Evolutionary conservation across 2,888 invertebrate species (phyloP).

Genomic region (Drosophila lutescens): DNA sequence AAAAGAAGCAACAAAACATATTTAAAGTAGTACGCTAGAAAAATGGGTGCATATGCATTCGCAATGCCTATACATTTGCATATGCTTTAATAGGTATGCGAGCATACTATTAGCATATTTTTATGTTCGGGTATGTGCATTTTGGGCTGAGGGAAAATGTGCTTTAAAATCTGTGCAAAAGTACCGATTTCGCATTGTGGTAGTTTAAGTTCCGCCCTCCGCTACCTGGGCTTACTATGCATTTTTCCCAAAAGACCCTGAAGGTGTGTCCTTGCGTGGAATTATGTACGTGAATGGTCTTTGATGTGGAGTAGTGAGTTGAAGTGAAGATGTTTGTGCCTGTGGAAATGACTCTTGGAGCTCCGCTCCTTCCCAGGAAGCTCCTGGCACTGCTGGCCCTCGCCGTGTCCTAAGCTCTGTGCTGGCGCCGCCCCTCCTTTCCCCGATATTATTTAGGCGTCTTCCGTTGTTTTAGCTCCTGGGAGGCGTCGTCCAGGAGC

Average conservation of each 20-base stretch:
- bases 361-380: constrained; percentile 36
- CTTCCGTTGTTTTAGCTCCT: constrained; percentile 83
- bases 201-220: background rate
- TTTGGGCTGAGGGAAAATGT: constrained; percentile 4
- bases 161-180: background rate
- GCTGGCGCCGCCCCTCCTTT: constrained; percentile 68
- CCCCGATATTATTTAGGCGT: constrained; percentile 84
- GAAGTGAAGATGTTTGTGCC: constrained; percentile 30
- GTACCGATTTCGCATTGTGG: background rate
- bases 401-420: constrained; percentile 57
- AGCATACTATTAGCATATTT: constrained; percentile 35
- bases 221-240: constrained; percentile 9
- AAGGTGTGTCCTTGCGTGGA: constrained; percentile 15
- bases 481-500: constrained; percentile 72
- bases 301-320: constrained; percentile 20
- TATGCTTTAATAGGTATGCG: constrained; percentile 47
- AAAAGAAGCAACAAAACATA: constrained; percentile 76
- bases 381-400: constrained; percentile 59
- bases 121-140: constrained; percentile 10
- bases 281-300: constrained; percentile 13
- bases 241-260: constrained; percentile 1
- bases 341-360: constrained; percentile 56
- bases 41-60: constrained; percentile 42
- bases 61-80: constrained; percentile 50
- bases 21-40: constrained; percentile 41